These are phyloP conservation scores for Elachura formosa DNA, from an alignment of 2,113 vertebrate genomes.

Conservation along the genomic window DNA sequence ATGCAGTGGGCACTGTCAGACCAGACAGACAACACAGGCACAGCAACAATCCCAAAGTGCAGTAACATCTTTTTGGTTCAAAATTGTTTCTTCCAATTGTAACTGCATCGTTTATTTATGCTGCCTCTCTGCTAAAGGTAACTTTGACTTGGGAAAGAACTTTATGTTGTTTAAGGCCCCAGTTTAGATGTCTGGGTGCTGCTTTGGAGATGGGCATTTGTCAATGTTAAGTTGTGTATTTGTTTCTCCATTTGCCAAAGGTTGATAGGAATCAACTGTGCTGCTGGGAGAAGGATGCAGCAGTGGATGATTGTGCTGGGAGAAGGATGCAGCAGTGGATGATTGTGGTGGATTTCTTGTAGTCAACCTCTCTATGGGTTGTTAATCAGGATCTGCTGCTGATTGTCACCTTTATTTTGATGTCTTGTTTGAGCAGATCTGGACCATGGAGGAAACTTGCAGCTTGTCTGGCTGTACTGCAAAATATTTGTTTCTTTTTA, in stretches of 20 bases:
- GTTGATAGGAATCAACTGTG: not conserved
- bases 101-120: not conserved
- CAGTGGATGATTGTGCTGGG: not conserved
- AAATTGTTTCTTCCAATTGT: not conserved
- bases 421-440: not conserved
- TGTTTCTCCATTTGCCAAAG: not conserved
- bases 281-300: not conserved
- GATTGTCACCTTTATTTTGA: not conserved
- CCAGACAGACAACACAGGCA: not conserved
- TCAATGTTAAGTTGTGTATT: accelerated
- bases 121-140: not conserved
- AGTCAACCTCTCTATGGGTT: not conserved
- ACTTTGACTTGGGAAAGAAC: not conserved
- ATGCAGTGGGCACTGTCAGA: not conserved
- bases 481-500: not conserved
- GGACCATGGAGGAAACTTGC: not conserved
- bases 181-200: not conserved
- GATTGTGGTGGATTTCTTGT: not conserved
- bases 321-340: not conserved
- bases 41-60: not conserved
- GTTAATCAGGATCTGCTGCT: not conserved
- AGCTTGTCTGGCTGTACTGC: not conserved
- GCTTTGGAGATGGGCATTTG: not conserved
- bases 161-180: not conserved
- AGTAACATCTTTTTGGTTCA: not conserved